Conservation (phyloP, 92 coral and sea anemone species). For the Parazoanthus darwini region DNA sequence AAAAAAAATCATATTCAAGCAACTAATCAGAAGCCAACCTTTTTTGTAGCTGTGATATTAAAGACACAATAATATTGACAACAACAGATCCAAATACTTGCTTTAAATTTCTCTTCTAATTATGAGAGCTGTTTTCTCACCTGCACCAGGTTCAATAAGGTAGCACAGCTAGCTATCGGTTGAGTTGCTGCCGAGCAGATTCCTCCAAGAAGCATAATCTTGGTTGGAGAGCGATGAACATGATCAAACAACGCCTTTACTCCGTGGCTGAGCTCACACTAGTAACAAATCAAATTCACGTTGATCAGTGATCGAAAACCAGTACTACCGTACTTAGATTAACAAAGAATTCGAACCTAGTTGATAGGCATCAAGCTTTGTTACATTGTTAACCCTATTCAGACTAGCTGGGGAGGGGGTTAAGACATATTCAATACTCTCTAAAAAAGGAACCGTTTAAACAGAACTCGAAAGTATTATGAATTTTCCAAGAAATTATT, state of each 20-base stretch:
- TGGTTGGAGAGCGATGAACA: slow-evolving; percentile 50
- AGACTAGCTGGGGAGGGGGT: too few relatives aligned
- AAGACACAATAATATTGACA: not conserved
- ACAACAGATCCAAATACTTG: not conserved
- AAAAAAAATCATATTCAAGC: too few relatives aligned
- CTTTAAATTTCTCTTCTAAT: not conserved
- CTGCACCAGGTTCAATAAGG: slow-evolving; percentile 59
- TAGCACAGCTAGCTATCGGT: slow-evolving; percentile 62
- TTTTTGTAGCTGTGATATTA: not conserved
- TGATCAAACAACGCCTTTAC: slow-evolving; percentile 58
- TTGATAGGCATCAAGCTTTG: too few relatives aligned
- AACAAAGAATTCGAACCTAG: too few relatives aligned
- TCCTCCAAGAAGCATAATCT: slow-evolving; percentile 66
- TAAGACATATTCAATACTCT: too few relatives aligned
- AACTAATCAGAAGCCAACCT: too few relatives aligned
- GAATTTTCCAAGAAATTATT: too few relatives aligned
- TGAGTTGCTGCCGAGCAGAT: slow-evolving; percentile 61
- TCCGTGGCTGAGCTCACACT: slow-evolving; percentile 63
- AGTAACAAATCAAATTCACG: not conserved
- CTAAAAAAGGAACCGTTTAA: too few relatives aligned
- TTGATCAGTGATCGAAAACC: too few relatives aligned
- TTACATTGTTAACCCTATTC: too few relatives aligned
- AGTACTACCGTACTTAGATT: too few relatives aligned
- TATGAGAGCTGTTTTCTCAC: not conserved
- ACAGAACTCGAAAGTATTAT: too few relatives aligned